Base-by-base conservation (phyloP, 2,113 vertebrate species). In the Syngnathus typhle region DNA sequence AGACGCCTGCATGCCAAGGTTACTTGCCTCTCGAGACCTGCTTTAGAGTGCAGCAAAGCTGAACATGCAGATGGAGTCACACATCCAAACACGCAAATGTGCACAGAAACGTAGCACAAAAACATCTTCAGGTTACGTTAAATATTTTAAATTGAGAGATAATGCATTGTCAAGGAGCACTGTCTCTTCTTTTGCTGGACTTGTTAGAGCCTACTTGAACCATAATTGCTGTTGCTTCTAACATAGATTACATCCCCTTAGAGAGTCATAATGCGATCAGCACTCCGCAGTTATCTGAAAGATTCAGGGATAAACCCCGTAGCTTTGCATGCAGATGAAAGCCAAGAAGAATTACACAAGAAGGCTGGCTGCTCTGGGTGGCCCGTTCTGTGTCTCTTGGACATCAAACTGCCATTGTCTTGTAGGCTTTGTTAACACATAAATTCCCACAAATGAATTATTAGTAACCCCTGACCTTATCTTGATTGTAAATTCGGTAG, bases 211-310 rank as follows among this genome's bases (percentile, higher is more conserved):
- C n/a, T 38, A 19, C 32, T 15, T 59, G 27, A 7, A 37, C 15
- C 32, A 59, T 59, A 36, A 78, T 69, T 80, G 72, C 76, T 73
- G 67, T 65, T 72, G 70, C 71, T 81, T 58, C 73, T 46, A 71
- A 74, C 67, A 56, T 60, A 80, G 80, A 87, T 87, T 75, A 85
- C 72, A 72, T 54, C 75, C 79, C 81, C 82, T 76, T 62, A 44
- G 87, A 80, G 80, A 82, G 65, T 72, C 68, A 21, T 84, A 82
- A 83, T 79, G 69, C 44, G 36, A 77, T 78, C 65, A 72, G 67
- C 49, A 67, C 69, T 75, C 27, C 64, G 63, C 70, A 67, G 81
- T 85, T 67, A 82, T 79, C 74, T 69, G 64, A 62, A 51, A 79
- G 75, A 83, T 81, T 71, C 64, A 46, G 65, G 78, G 76, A 88